Base-by-base conservation (phyloP, 2,888 invertebrate species). In the Amphipyra berbera region DNA sequence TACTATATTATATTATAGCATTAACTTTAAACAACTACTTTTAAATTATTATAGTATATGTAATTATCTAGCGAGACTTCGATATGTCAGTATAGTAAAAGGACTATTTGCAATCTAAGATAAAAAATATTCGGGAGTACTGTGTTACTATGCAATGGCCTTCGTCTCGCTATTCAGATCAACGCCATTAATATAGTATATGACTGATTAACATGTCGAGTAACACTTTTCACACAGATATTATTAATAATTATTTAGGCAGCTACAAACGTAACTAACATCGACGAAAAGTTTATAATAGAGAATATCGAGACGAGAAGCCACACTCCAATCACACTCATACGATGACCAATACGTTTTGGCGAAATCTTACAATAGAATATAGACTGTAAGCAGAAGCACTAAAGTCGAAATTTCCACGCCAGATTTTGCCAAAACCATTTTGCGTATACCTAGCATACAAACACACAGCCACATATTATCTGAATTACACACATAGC, bases 401-500 rank as follows among this genome's bases (percentile, higher is more conserved):
- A 21, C 6, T 63, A 65, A 68, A 54, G 69, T 66, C 50, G 40
- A 59, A 27, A 55, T 49, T 64, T 48, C 45, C 47, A 47, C 35
- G 55, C 8, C 37, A 59, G 61, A 53, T 49, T 46, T 37, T 40
- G 30, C 41, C 61, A 50, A 37, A 52, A 54, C 30, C 12, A 4
- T 50, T 47, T 44, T 56, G 30, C 21, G n/a, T 47, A 59, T 42
- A 48, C 13, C 47, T 61, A 48, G 66, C 56, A 61, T 60, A 57
- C 60, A 38, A 49, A 50, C 71, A 74, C 76, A 68, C 73, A 79
- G 72, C 71, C 78, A 76, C 64, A 61, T 69, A 75, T 63, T 73
- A 74, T 67, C 40, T 67, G 74, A 71, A 73, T 70, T 66, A 71
- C 73, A 81, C 74, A 81, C 74, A 80, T 59, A 76, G 61, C 81